Evolutionary conservation across 2,888 invertebrate genomes (phyloP).

Genomic region (Falcaria lacertinaria): DNA sequence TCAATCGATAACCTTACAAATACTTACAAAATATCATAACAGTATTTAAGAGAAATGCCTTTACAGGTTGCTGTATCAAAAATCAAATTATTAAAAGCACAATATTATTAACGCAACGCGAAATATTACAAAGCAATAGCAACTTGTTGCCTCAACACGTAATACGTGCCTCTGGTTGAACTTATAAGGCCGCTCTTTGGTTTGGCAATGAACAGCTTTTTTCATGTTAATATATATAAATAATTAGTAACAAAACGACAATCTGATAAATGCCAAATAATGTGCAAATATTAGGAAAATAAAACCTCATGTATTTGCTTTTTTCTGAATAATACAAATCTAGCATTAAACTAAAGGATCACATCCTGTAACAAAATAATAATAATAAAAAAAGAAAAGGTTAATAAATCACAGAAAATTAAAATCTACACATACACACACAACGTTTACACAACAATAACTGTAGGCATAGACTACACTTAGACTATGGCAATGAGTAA

Average conservation of each 20-base stretch:
- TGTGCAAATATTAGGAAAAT: conserved; percentile 18
- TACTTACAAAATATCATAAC: conserved; percentile 16
- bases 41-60: conserved; percentile 19
- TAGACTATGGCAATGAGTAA: conserved; percentile 69
- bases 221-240: conserved; percentile 8
- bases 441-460: conserved; percentile 39
- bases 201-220: conserved; percentile 34
- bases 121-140: conserved; percentile 49
- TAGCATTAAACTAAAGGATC: conserved; percentile 65
- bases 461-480: conserved; percentile 54
- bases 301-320: conserved; percentile 11
- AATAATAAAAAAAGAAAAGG: conserved; percentile 48
- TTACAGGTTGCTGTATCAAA: conserved; percentile 28
- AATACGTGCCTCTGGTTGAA: conserved; percentile 20
- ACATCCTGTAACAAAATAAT: conserved; percentile 59
- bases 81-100: conserved; percentile 4
- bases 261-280: conserved; percentile 36
- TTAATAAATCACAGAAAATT: conserved; percentile 68
- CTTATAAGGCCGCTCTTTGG: conserved; percentile 57
- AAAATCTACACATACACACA: conserved; percentile 51
- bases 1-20: conserved; percentile 11
- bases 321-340: conserved; percentile 29
- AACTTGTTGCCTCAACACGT: conserved; percentile 18
- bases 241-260: conserved; percentile 16
- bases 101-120: conserved; percentile 20